phyloP scores from a whole-genome alignment of 2,113 vertebrate genomes.

The Syngnathus scovelli region DNA sequence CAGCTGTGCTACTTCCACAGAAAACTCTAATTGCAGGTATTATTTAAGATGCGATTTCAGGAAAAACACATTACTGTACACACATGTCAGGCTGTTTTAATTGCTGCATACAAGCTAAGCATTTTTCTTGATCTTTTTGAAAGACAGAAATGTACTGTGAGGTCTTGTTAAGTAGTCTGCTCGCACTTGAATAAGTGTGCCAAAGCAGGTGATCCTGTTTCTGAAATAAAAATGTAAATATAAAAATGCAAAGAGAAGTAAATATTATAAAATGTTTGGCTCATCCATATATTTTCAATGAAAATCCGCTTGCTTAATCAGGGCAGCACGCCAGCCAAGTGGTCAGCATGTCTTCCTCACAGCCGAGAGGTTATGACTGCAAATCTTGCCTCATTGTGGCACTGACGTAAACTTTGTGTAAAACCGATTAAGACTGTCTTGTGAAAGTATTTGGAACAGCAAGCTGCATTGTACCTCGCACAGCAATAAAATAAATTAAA shows the following conservation, averaged over 20 bases:
- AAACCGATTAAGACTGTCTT: too few species aligned
- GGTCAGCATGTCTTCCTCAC: not conserved
- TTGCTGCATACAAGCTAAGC: not conserved
- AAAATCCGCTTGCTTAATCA: not conserved
- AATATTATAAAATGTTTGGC: not conserved
- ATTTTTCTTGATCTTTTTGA: conserved; percentile 2
- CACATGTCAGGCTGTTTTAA: not conserved
- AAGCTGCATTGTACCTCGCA: too few species aligned
- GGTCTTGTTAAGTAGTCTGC: conserved; percentile 14
- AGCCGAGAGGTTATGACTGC: not conserved
- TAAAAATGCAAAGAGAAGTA: not conserved
- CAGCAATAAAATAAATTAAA: too few species aligned
- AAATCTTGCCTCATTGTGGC: not conserved
- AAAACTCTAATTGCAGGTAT: conserved; percentile 23
- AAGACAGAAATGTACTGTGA: conserved; percentile 8
- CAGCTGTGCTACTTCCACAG: conserved; percentile 5
- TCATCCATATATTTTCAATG: not conserved
- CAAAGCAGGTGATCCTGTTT: not conserved
- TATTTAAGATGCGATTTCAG: conserved; percentile 10
- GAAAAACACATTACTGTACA: not conserved
- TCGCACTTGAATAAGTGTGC: conserved; percentile 20
- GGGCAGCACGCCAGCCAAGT: not conserved
- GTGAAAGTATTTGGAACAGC: too few species aligned
- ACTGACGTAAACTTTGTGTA: too few species aligned
- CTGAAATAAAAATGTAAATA: not conserved